Evolutionary conservation across 1,140 invertebrate genomes (phyloP), one percentile per base, ranked within the genome.

Genomic region (Drosophila erecta): DNA sequence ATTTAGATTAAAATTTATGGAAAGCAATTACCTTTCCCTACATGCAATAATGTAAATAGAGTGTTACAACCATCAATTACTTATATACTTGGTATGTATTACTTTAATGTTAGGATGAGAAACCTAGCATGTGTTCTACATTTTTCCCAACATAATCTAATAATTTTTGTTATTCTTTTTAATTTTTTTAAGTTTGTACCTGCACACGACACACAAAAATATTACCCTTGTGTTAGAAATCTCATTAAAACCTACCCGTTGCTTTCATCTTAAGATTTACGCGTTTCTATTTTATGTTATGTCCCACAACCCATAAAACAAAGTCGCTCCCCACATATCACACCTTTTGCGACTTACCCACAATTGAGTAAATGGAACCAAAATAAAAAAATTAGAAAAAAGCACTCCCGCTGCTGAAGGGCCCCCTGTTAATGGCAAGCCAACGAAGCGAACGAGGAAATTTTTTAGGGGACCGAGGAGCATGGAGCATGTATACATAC

Each of bases 361-460:
- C 69, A 55, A 74, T 50, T 59, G 49, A 62, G 57, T 51, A 62
- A 74, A 74, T 70, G 64, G 65, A 70, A 67, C 33, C 41, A 51
- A 64, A 67, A 64, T 37, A 46, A 64, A 49, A 62, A 20, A 56
- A 64, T 56, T 14, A 14, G 27, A 41, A 46, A 47, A 70, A 70
- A 70, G 35, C 47, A 27, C 66, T 33, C 33, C 33, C 43, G 64
- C 49, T 69, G 66, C 50, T 14, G 38, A 24, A 30, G 20, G 46
- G 33, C 66, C 50, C 64, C 66, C 35, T 57, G 64, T 47, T 51
- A 70, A 70, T 70, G 66, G 50, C 50, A 70, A 50, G 6, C 50
- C 66, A 70, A 40, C 66, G 24, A 40, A 57, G 64, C 66, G 64
- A 40, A 27, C 15, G 10, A 41, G 22, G 20, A 8, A 56, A 43